Evolutionary conservation across 2,888 invertebrate genomes (phyloP), one percentile per base, ranked within the genome.

Genomic region (Tetragnatha montana): DNA sequence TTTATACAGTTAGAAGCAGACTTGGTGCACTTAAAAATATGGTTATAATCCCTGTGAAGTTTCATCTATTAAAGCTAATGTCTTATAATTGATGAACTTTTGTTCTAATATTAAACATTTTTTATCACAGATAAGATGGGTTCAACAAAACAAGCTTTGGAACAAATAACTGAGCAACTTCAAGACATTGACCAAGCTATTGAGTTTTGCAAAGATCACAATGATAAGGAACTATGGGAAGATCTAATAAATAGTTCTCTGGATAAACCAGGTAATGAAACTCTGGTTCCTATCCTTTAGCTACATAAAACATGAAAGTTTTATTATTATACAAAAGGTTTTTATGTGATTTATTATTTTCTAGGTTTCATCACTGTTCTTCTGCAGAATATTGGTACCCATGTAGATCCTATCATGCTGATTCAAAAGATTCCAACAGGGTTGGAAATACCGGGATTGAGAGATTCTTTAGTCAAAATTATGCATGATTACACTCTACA

Each of bases 141-240:
- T 0, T 97, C 97, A 93, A 96, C 96, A 0, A 95, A 96, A 92
- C 97, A 98, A 93, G 99, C 99, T 0, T 94, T 99, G 90, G 96
- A 96, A 92, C 95, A 99, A 82, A 99, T 99, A 93, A 97, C 97
- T 83, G 94, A 95, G 88, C 94, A 98, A 93, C 94, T 98, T 78
- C 95, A 96, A 92, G 97, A 99, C 93, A 97, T 99, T 93, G 96
- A 97, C 92, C 96, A 97, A 94, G 99, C 99, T 0, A 98, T 99
- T 85, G 96, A 96, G 87, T 99, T 99, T 94, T 99, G 99, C 93
- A 98, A 98, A 93, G 98, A 99, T 93, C 98, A 98, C 93, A 96
- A 98, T 92, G 99, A 99, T 93, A 95, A 95, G 49, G 98, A 99
- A 93, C 94, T 99, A 35, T 99, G 99, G 99, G 94, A 94, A 81